Conservation (phyloP, 2,888 invertebrate genomes). For the Magallana nippona region DNA sequence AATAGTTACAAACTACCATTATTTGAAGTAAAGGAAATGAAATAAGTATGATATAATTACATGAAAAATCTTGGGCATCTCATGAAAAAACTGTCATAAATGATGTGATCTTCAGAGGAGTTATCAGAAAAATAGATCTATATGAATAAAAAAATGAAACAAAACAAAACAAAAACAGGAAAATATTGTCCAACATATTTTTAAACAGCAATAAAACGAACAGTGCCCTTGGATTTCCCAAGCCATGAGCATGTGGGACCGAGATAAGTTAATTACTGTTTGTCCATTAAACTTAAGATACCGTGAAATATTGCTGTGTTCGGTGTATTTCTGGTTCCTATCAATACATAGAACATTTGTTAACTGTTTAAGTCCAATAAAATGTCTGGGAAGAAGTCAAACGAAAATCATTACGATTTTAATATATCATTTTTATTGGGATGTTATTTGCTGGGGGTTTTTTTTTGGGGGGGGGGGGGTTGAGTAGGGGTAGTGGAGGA, state of each 20-base stretch:
- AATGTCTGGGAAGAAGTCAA: background rate
- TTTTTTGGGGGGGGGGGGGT: no score
- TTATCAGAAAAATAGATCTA: no score
- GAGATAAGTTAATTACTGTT: conserved; percentile 1
- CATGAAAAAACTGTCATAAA: no score
- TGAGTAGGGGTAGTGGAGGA: no score
- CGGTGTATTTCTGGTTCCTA: background rate
- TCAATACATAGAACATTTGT: background rate
- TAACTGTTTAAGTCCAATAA: background rate
- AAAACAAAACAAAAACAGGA: no score
- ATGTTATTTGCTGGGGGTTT: no score
- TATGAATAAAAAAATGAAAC: background rate
- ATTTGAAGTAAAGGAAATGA: no score
- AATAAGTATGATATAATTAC: no score
- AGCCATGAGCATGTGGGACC: background rate
- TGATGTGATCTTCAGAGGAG: no score
- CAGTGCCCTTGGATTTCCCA: background rate
- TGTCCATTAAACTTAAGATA: conserved; percentile 1
- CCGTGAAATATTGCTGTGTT: background rate
- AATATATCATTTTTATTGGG: no score
- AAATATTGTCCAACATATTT: background rate
- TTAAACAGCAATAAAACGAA: background rate
- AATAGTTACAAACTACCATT: no score
- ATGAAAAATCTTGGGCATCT: no score
- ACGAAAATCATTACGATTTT: background rate